Evolutionary conservation across 92 coral and sea anemone species (phyloP).

Genomic region (Porites cylindrica): DNA sequence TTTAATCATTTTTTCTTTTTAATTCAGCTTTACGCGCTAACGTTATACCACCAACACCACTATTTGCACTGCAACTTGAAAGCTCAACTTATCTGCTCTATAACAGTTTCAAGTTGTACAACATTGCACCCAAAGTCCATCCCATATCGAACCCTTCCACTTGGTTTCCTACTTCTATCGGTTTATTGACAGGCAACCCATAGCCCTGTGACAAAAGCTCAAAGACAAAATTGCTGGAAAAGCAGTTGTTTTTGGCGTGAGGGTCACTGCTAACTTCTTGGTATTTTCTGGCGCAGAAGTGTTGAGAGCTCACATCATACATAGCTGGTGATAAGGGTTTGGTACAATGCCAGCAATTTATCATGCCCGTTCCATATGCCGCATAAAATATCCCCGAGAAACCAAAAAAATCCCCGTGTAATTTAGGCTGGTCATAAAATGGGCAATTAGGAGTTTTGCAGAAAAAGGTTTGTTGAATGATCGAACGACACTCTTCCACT

Average conservation of each 20-base stretch:
- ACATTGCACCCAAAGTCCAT: slow-evolving; percentile 49
- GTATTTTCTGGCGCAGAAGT: slow-evolving; percentile 29
- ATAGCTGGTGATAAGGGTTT: slow-evolving; percentile 25
- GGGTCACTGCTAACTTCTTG: slow-evolving; percentile 10
- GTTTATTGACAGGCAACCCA: slow-evolving; percentile 8
- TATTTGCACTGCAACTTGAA: background rate
- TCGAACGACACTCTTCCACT: slow-evolving; percentile 1
- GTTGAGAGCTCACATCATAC: slow-evolving; percentile 26
- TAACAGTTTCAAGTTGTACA: slow-evolving; percentile 2
- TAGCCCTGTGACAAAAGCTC: slow-evolving; percentile 42
- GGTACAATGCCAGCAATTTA: background rate
- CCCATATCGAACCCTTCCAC: slow-evolving; percentile 41
- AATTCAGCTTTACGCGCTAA: no score
- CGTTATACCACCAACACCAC: no score
- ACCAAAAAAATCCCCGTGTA: slow-evolving; percentile 38
- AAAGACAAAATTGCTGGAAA: slow-evolving; percentile 26
- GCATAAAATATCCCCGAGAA: slow-evolving; percentile 38
- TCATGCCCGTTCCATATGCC: slow-evolving; percentile 19
- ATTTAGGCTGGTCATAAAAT: slow-evolving; percentile 37
- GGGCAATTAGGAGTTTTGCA: slow-evolving; percentile 6
- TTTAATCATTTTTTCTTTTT: no score
- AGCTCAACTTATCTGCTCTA: background rate
- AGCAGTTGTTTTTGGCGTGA: slow-evolving; percentile 37
- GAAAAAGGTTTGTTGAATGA: slow-evolving; percentile 39
- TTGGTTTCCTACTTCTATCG: background rate